Base-by-base conservation (phyloP, 2,113 vertebrate genomes). In the Phalacrocorax aristotelis region DNA sequence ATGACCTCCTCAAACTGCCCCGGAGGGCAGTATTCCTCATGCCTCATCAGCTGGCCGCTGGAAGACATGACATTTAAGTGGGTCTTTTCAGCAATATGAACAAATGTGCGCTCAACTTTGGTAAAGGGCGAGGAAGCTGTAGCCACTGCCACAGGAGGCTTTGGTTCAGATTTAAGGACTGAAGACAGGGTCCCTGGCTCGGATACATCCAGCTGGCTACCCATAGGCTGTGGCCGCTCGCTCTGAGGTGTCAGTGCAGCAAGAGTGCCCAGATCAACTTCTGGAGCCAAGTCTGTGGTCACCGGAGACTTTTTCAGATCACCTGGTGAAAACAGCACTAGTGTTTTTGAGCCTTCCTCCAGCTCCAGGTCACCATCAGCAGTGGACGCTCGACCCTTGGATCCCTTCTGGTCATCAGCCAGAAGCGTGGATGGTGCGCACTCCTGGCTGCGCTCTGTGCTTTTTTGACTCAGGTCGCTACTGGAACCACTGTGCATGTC, bases 1-100 rank as follows among this genome's bases (percentile, higher is more conserved):
- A 96, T 95, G 29, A 90, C 71, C 54, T 98, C 98, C 81, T 98
- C 98, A 32, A 97, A 95, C 80, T 96, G 96, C 2, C 97, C 92
- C 0, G 93, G 93, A 29, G 96, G 90, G 58, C 98, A 97, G 90
- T 95, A 97, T 25, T 99, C 98, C 77, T 98, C 98, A 0, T 98
- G 98, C 62, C 97, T 98, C 27, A 97, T 83, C 83, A 98, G 95
- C 95, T 98, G 98, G 57, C 98, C 98, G 0, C 98, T 95, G 69
- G 99, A 99, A 95, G 99, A 99, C 99, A 99, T 99, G 85, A 99
- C 97, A 1, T 99, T 99, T 29, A 99, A 97, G 97, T 99, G 99
- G 19, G 99, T 99, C 76, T 99, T 99, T 98, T 99, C 99, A 2
- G 99, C 99, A 29, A 99, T 99, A 80, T 99, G 99, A 88, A 99